phyloP scores from a whole-genome alignment of 2,113 vertebrate species.

The Bothrops jararaca region DNA sequence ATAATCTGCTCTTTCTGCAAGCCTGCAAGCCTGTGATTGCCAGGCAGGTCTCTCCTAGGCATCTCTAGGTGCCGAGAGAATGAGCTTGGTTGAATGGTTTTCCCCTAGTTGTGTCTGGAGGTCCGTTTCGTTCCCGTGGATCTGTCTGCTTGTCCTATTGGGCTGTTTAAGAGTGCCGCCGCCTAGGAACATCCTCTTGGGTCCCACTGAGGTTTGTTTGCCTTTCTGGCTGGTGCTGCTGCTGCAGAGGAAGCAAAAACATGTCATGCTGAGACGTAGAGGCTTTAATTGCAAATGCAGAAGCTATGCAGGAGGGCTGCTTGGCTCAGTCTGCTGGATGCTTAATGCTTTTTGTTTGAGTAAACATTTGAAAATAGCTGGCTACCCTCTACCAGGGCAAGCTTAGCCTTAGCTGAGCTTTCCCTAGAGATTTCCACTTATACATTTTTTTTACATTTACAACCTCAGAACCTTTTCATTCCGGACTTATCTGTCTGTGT shows the following conservation, averaged over 20 bases:
- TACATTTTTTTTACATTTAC: neutral
- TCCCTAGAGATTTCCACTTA: neutral
- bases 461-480: neutral
- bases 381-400: too few species aligned
- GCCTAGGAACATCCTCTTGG: neutral
- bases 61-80: neutral
- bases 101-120: neutral
- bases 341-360: neutral
- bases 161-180: too few species aligned
- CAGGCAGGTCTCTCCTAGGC: neutral
- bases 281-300: neutral
- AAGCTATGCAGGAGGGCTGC: neutral
- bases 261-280: neutral
- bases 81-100: neutral
- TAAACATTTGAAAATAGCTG: neutral
- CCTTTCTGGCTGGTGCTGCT: neutral
- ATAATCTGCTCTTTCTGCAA: too few species aligned
- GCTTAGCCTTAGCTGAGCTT: neutral
- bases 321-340: neutral
- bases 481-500: neutral
- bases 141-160: too few species aligned
- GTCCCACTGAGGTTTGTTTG: neutral
- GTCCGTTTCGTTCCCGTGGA: neutral
- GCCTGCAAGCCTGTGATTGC: too few species aligned
- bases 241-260: neutral